Base-by-base conservation (phyloP, 2,888 invertebrate species). In the Caenorhabditis panamensis region DNA sequence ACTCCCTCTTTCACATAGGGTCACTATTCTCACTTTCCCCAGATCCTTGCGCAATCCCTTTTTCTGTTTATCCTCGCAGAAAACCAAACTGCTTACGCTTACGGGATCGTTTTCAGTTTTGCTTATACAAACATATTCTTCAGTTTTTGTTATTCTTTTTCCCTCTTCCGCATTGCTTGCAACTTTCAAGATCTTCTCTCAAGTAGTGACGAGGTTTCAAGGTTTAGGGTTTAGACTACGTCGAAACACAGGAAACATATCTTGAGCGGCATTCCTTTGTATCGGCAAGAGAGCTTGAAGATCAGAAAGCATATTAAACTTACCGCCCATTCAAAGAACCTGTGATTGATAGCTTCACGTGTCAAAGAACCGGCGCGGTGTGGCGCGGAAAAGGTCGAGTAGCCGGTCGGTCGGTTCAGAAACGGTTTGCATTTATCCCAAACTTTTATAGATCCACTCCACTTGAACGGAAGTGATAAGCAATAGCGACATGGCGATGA, bases 281-380 rank as follows among this genome's bases (percentile, higher is more conserved):
- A 44, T 49, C 37, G 59, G 49, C 37, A 66, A 13, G 20, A 41
- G 75, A 75, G 75, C 66, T 75, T 59, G 53, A 54, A 75, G 75
- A 75, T 75, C 66, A 75, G 41, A 67, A 75, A 75, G 61, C 75
- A 75, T 75, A 75, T 75, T 66, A 66, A 75, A 75, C 75, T 66
- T 67, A 75, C 75, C 75, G 75, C 75, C 75, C 75, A 75, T 75
- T 61, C 56, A 66, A 67, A 67, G 66, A 75, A 66, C 59, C 51
- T 49, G 58, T 75, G 66, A 75, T 75, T 75, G 75, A 75, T 75
- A 51, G 47, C 73, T 73, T 66, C 59, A 61, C 75, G 59, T 51
- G 66, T 75, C 53, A 31, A 66, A 61, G 61, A 66, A 75, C 61
- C 66, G 61, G 73, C 72, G 44, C 28, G n/a, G 54, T 44, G 54